Evolutionary conservation across 2,888 invertebrate species (phyloP).

Genomic region (Luffia ferchaultella): DNA sequence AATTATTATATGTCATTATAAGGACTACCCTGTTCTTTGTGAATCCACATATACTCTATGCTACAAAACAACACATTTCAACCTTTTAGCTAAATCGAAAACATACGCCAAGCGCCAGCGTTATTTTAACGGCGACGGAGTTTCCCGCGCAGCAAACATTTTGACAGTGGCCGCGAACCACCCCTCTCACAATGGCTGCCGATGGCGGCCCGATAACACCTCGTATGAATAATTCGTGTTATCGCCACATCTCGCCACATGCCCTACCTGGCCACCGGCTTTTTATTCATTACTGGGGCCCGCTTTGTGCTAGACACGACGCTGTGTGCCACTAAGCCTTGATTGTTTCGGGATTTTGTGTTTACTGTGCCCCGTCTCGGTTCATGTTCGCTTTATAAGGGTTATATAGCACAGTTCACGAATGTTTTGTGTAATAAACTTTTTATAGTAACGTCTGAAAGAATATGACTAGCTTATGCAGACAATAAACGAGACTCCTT

Average conservation of each 20-base stretch:
- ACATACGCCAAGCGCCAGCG: too few relatives aligned
- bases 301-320: constrained; percentile 54
- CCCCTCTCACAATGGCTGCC: constrained; percentile 60
- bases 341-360: constrained; percentile 50
- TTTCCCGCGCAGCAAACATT: constrained; percentile 29
- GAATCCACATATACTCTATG: too few relatives aligned
- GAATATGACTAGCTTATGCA: too few relatives aligned
- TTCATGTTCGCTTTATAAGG: not conserved
- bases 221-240: constrained; percentile 64
- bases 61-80: too few relatives aligned
- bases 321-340: constrained; percentile 48
- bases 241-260: constrained; percentile 64
- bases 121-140: not conserved
- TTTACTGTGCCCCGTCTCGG: constrained; percentile 28
- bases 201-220: constrained; percentile 60
- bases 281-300: constrained; percentile 59
- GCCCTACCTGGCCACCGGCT: constrained; percentile 58
- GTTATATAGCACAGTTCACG: too few relatives aligned
- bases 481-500: too few relatives aligned
- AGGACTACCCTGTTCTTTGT: too few relatives aligned
- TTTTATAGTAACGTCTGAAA: too few relatives aligned
- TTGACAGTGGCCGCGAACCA: constrained; percentile 57
- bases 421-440: too few relatives aligned
- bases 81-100: too few relatives aligned
- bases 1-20: too few relatives aligned